Percentiles rank a stretch among this genome's conserved stretches.
phyloP scores from a whole-genome alignment of 2,797 vertebrate genomes.

The Kryptolebias ocellatus region DNA sequence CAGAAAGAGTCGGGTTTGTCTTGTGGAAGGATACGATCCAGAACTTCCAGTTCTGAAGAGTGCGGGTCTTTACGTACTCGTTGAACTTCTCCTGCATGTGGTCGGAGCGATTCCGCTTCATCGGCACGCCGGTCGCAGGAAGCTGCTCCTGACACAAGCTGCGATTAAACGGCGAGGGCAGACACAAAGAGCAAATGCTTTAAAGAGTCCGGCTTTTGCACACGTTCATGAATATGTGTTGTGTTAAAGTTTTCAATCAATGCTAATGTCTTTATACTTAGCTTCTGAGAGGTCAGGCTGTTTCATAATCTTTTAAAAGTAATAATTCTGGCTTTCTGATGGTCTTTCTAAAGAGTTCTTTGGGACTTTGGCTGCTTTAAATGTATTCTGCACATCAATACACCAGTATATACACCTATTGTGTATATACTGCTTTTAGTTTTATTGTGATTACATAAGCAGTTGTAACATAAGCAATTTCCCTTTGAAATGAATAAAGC shows the following conservation, averaged over 20 bases:
- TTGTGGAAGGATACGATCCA: constrained; percentile 94
- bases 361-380: too few species aligned
- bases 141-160: constrained; percentile 94
- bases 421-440: too few species aligned
- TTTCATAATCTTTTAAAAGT: not conserved
- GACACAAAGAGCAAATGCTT: not conserved
- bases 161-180: constrained; percentile 21
- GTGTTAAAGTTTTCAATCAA: too few species aligned
- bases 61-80: constrained; percentile 91
- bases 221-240: too few species aligned
- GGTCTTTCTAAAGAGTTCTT: too few species aligned
- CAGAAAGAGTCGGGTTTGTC: not conserved
- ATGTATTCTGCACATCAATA: too few species aligned
- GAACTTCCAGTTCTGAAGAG: constrained; percentile 97
- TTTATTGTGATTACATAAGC: too few species aligned
- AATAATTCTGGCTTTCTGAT: too few species aligned
- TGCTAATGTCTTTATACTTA: not conserved
- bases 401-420: too few species aligned
- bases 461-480: too few species aligned
- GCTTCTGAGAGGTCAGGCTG: not conserved
- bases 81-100: constrained; percentile 90
- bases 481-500: too few species aligned
- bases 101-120: constrained; percentile 82
- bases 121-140: constrained; percentile 89
- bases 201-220: too few species aligned